phyloP scores from a whole-genome alignment of 2,113 vertebrate genomes.

The Anhinga anhinga region DNA sequence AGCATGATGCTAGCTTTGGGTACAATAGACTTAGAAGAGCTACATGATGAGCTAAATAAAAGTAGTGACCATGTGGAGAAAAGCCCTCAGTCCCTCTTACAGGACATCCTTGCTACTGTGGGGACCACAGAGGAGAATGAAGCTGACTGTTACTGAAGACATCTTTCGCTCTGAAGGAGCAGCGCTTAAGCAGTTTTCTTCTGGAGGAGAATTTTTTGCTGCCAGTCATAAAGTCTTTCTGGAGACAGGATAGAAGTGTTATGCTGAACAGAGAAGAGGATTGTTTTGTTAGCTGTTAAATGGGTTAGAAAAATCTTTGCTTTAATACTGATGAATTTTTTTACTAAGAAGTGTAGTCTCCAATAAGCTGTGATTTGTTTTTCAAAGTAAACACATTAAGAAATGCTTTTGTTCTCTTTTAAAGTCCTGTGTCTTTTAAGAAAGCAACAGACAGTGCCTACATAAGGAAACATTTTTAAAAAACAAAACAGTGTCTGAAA shows the following conservation, averaged over 20 bases:
- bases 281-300: neutral
- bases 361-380: neutral
- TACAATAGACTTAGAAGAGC: constrained; percentile 77
- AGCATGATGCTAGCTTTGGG: constrained; percentile 42
- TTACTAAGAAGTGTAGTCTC: neutral
- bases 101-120: constrained; percentile 84
- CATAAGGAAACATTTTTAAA: neutral
- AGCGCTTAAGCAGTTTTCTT: neutral
- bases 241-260: neutral
- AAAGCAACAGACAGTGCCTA: neutral
- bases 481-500: neutral
- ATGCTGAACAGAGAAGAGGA: neutral
- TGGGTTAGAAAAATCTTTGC: neutral
- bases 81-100: constrained; percentile 86
- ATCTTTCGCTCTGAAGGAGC: neutral
- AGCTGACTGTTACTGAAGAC: constrained; percentile 82
- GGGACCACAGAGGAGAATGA: constrained; percentile 70
- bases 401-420: neutral
- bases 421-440: neutral
- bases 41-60: constrained; percentile 70
- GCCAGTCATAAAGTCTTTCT: neutral
- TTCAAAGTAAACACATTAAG: neutral
- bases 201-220: neutral
- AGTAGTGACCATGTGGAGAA: constrained; percentile 88
- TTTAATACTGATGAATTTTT: neutral